Percentiles rank a stretch among this genome's conserved stretches.
These are phyloP conservation scores for Melanophora roralis DNA, from an alignment of 2,888 invertebrate genomes.

Conservation along the genomic window DNA sequence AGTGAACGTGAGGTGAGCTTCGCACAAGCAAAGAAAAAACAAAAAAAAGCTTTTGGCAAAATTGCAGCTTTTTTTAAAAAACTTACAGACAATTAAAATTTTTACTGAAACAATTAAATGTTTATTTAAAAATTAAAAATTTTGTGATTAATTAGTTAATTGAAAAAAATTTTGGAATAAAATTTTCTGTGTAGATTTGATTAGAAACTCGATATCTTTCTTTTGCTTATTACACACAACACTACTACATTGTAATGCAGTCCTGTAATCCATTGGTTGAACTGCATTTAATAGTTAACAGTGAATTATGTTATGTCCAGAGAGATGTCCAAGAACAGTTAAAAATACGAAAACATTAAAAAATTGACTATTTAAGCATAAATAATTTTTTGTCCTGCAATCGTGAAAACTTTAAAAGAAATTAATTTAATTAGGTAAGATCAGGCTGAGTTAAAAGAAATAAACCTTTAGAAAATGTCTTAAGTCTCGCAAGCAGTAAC, in stretches of 20 bases:
- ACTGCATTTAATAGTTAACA: neutral
- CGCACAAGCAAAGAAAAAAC: too few species aligned
- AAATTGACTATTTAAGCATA: constrained; percentile 22
- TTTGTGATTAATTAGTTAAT: too few species aligned
- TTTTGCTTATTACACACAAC: constrained; percentile 41
- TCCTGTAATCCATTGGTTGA: constrained; percentile 4
- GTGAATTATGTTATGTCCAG: neutral
- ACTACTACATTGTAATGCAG: constrained; percentile 33
- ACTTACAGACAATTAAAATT: too few species aligned
- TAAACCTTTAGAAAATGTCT: too few species aligned
- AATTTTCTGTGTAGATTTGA: too few species aligned
- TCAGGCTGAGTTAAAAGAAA: neutral
- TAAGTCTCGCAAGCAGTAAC: too few species aligned
- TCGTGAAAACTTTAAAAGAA: constrained; percentile 48
- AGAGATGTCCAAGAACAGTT: neutral
- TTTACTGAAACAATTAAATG: too few species aligned
- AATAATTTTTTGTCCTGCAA: constrained; percentile 46
- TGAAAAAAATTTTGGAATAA: too few species aligned
- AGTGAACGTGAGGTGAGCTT: too few species aligned
- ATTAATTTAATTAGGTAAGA: constrained; percentile 16
- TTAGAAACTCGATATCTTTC: neutral
- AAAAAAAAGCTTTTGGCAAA: too few species aligned
- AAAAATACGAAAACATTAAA: neutral
- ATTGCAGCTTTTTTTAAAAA: too few species aligned
- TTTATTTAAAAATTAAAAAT: too few species aligned